These are phyloP conservation scores for Cheilosia grossa DNA, from an alignment of 2,888 invertebrate genomes.

Conservation along the genomic window DNA sequence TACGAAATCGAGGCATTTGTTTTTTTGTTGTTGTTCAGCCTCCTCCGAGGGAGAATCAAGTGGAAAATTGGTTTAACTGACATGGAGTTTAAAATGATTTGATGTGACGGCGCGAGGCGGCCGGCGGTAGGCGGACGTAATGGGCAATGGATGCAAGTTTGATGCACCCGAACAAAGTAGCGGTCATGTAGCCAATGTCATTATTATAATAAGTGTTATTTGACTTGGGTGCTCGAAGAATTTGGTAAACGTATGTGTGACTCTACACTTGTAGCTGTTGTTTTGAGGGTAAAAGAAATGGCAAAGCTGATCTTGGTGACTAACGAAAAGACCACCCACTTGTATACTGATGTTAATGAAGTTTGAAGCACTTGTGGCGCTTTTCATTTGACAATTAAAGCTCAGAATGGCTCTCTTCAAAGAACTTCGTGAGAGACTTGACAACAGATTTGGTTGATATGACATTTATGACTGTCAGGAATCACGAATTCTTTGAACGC, in stretches of 20 bases:
- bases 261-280: conserved; percentile 22
- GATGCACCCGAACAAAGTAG: conserved; percentile 66
- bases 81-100: conserved; percentile 50
- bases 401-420: too few species aligned
- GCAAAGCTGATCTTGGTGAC: conserved; percentile 38
- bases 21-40: conserved; percentile 21
- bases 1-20: conserved; percentile 49
- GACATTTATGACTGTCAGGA: too few species aligned
- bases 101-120: conserved; percentile 18
- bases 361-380: too few species aligned
- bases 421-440: too few species aligned
- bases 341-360: too few species aligned
- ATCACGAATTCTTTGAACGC: too few species aligned
- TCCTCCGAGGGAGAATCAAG: conserved; percentile 63
- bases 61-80: conserved; percentile 72
- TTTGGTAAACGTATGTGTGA: conserved; percentile 40
- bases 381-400: too few species aligned
- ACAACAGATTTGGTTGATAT: too few species aligned
- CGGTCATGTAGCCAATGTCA: conserved; percentile 38
- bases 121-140: background rate
- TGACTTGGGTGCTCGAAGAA: conserved; percentile 52
- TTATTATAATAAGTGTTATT: conserved; percentile 55
- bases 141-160: conserved; percentile 52
- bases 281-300: conserved; percentile 33
- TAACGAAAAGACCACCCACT: background rate